phyloP scores from a whole-genome alignment of 1,140 invertebrate species.

The Acromyrmex heyeri region DNA sequence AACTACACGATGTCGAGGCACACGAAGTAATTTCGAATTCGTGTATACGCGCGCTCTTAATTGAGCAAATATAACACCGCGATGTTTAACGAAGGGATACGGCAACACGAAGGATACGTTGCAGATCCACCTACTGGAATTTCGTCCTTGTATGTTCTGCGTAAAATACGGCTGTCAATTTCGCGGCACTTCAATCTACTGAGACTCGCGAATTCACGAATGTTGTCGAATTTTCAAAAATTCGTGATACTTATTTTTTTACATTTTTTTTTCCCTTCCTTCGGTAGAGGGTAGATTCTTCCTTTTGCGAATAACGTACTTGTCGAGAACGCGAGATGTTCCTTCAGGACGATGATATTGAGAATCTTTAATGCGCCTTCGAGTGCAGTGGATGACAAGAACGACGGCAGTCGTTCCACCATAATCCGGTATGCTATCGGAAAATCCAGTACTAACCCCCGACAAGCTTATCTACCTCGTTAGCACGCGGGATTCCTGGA shows the following conservation, averaged over 20 bases:
- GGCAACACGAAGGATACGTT: slow-evolving; percentile 57
- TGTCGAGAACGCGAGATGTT: neutral
- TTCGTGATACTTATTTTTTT: neutral
- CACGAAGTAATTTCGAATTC: slow-evolving; percentile 69
- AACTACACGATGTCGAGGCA: slow-evolving; percentile 43
- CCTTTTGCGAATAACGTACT: neutral
- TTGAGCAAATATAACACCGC: slow-evolving; percentile 67
- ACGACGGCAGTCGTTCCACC: slow-evolving; percentile 14
- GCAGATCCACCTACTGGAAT: slow-evolving; percentile 41
- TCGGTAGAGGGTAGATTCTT: neutral
- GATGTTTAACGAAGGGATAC: slow-evolving; percentile 52
- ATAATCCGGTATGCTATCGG: slow-evolving; percentile 73
- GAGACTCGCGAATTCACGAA: neutral
- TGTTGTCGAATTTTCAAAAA: neutral
- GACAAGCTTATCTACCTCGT: slow-evolving; percentile 75
- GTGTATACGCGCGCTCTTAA: slow-evolving; percentile 67
- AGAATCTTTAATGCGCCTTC: neutral
- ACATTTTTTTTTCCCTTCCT: neutral
- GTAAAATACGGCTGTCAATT: slow-evolving; percentile 44
- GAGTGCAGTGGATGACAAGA: neutral
- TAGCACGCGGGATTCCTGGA: slow-evolving; percentile 64
- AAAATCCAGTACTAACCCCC: slow-evolving; percentile 72
- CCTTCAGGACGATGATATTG: neutral
- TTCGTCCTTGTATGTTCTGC: slow-evolving; percentile 38
- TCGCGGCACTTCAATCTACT: neutral